phyloP scores from a whole-genome alignment of 2,888 invertebrate genomes.

The Pachydiplax longipennis region DNA sequence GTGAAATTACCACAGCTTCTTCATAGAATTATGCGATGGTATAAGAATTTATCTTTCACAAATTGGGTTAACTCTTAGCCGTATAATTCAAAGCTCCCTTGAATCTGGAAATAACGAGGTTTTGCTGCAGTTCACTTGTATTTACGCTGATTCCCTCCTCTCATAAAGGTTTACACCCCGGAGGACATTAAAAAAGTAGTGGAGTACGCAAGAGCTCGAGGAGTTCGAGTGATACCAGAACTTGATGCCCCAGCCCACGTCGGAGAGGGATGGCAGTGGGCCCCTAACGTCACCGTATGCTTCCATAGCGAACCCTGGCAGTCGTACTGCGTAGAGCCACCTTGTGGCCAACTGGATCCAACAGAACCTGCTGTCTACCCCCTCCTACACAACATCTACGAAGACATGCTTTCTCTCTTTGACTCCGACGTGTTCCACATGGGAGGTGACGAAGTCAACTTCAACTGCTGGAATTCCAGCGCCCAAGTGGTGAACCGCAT shows the following conservation, averaged over 20 bases:
- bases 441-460: slow-evolving; percentile 82
- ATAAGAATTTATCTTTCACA: too few species aligned
- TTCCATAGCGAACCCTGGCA: slow-evolving; percentile 63
- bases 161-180: slow-evolving; percentile 68
- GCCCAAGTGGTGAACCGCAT: slow-evolving; percentile 63
- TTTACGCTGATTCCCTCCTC: too few species aligned
- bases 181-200: slow-evolving; percentile 77
- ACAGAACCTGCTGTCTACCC: slow-evolving; percentile 74
- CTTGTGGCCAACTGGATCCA: slow-evolving; percentile 85
- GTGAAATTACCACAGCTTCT: too few species aligned
- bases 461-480: slow-evolving; percentile 80
- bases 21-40: too few species aligned
- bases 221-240: slow-evolving; percentile 88
- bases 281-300: slow-evolving; percentile 71
- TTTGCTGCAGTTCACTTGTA: too few species aligned
- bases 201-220: slow-evolving; percentile 74
- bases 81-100: too few species aligned
- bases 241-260: slow-evolving; percentile 92
- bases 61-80: too few species aligned
- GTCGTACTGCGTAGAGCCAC: slow-evolving; percentile 72
- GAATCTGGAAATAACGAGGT: too few species aligned
- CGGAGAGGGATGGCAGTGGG: slow-evolving; percentile 80
- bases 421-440: slow-evolving; percentile 83
- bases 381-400: slow-evolving; percentile 75
- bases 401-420: slow-evolving; percentile 77